phyloP scores from a whole-genome alignment of 2,888 invertebrate genomes.

The Pseudococcus viburni region DNA sequence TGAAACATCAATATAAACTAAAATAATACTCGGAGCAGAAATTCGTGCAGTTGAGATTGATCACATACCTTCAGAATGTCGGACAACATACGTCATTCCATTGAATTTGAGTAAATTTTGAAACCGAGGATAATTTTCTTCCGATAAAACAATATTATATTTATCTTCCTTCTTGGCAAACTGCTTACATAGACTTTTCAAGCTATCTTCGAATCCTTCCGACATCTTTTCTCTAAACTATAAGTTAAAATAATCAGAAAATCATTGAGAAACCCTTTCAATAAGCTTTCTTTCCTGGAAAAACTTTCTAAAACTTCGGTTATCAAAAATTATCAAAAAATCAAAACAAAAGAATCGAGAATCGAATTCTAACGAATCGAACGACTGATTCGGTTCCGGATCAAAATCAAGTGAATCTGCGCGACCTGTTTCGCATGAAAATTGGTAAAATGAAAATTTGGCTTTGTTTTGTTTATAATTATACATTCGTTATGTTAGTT shows the following conservation, averaged over 20 bases:
- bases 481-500: constrained; percentile 32
- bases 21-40: background rate
- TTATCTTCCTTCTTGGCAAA: background rate
- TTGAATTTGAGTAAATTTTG: constrained; percentile 9
- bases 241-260: background rate
- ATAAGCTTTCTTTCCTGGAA: background rate
- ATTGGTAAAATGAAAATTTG: constrained; percentile 15
- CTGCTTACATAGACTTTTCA: background rate
- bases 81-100: background rate
- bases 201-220: background rate
- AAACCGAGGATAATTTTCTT: background rate
- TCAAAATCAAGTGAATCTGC: background rate
- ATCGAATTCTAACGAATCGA: background rate
- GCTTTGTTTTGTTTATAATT: constrained; percentile 57
- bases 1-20: background rate
- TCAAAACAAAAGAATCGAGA: constrained; percentile 3
- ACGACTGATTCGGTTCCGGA: background rate
- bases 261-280: background rate
- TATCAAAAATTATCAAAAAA: background rate
- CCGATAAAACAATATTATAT: background rate
- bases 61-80: background rate
- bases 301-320: background rate
- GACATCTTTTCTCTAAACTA: background rate
- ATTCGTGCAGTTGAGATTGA: background rate
- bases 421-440: background rate